Base-by-base conservation (phyloP, 2,888 invertebrate genomes). In the Melinaea menophilus region DNA sequence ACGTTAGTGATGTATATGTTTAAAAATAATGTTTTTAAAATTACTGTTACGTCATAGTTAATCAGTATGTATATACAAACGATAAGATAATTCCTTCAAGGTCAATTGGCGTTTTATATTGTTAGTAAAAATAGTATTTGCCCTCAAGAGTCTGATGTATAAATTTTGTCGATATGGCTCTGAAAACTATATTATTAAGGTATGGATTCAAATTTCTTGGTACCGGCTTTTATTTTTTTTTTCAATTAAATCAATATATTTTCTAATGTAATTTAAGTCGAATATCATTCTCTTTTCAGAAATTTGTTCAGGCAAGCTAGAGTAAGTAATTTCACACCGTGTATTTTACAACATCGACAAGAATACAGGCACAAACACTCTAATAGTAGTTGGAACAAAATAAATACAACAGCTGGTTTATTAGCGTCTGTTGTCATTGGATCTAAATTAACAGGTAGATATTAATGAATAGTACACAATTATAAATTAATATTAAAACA, bases 381-480 rank as follows among this genome's bases (percentile, higher is more conserved):
- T 58, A 61, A 73, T 45, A 64, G 69, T 59, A 65, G 68, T 47
- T 68, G 59, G 34, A 68, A 71, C 31, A 73, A 71, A 56, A 77
- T 66, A 62, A 70, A 71, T 34, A 46, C 78, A 3, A 72, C 74
- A 2, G 56, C 75, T 5, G 75, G 75, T 7, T 60, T 87, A 0
- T 73, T 88, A 59, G 77, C 86, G 51, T 79, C 87, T 4, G 78
- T 84, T 2, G 63, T 88, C 2, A 51, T 87, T 61, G 83, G 82
- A 54, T 69, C 81, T 61, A 71, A 76, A 48, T n/a, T 77, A 2
- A 69, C 74, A 76, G 86, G 88, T 86, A 73, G 9, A 11, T 51
- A 51, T 31, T 31, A 13, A 22, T 31, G 7, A 31, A 51, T 31
- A 41, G 3, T 41, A 11, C 3, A 41, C 1, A 3, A 9, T 41